Conservation (phyloP, 2,113 vertebrate genomes). For the Butorides virescens region DNA sequence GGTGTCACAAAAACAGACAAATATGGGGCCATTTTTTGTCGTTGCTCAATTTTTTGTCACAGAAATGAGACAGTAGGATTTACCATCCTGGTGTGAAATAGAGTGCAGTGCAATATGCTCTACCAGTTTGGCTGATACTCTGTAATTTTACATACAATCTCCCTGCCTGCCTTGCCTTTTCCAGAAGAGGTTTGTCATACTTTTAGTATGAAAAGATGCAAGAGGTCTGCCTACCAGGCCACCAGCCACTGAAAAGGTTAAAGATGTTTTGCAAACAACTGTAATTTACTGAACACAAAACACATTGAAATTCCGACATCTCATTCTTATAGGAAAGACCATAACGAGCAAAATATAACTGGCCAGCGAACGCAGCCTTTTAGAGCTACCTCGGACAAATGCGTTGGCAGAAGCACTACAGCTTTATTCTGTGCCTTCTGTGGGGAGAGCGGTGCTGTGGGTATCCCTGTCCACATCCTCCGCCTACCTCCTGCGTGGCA, state of each 20-base stretch:
- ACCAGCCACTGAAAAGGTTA: not conserved
- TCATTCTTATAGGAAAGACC: not conserved
- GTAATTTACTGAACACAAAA: not conserved
- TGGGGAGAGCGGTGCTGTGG: rapidly evolving
- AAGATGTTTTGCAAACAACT: not conserved
- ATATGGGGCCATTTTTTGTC: not conserved
- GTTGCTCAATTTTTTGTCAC: not conserved
- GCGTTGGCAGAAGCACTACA: not conserved
- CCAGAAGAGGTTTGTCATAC: not conserved
- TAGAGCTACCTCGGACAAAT: not conserved
- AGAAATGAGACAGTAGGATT: not conserved
- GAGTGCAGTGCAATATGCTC: not conserved
- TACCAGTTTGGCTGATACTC: not conserved
- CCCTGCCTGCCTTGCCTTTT: not conserved
- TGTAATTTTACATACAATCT: not conserved
- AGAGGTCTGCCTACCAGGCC: not conserved
- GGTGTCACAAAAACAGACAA: not conserved
- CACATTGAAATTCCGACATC: not conserved
- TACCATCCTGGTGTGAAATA: not conserved
- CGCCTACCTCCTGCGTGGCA: not conserved
- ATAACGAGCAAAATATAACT: not conserved
- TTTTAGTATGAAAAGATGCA: not conserved
- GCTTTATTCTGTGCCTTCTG: not conserved
- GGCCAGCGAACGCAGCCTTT: not conserved
- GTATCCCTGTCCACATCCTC: not conserved